Conservation (phyloP, 2,113 vertebrate genomes). For the Aix galericulata region DNA sequence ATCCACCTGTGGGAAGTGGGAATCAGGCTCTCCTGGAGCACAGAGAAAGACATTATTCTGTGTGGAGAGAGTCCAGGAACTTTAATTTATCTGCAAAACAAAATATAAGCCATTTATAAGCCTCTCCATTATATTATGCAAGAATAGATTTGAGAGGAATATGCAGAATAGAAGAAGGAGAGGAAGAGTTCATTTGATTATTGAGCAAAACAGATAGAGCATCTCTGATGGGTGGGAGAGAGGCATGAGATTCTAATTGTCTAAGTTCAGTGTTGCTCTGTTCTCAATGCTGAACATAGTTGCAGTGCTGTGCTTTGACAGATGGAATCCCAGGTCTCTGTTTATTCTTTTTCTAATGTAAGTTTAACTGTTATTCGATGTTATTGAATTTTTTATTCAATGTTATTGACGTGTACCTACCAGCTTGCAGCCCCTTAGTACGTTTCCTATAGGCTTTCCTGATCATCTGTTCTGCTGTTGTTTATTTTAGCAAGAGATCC, state of each 20-base stretch:
- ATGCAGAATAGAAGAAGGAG: not conserved
- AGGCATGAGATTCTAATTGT: not conserved
- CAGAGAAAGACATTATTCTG: not conserved
- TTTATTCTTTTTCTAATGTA: not conserved
- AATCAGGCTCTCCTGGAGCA: not conserved
- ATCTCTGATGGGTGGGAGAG: not conserved
- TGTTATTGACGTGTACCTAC: not conserved
- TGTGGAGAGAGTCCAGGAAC: not conserved
- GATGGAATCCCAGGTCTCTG: not conserved
- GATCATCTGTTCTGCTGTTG: not conserved
- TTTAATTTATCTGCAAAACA: not conserved
- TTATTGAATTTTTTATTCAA: not conserved
- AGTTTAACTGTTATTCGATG: not conserved
- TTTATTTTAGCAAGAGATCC: not conserved
- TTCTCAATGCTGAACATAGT: not conserved
- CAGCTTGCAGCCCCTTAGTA: not conserved
- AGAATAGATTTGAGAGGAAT: not conserved
- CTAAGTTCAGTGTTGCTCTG: not conserved
- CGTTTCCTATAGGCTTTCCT: not conserved
- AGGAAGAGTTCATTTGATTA: not conserved
- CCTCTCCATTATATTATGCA: not conserved
- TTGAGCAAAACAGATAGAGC: not conserved
- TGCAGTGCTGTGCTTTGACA: not conserved
- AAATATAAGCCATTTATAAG: not conserved
- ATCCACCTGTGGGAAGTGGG: not conserved